phyloP scores from a whole-genome alignment of 2,797 vertebrate genomes.

The Urocyon cinereoargenteus region DNA sequence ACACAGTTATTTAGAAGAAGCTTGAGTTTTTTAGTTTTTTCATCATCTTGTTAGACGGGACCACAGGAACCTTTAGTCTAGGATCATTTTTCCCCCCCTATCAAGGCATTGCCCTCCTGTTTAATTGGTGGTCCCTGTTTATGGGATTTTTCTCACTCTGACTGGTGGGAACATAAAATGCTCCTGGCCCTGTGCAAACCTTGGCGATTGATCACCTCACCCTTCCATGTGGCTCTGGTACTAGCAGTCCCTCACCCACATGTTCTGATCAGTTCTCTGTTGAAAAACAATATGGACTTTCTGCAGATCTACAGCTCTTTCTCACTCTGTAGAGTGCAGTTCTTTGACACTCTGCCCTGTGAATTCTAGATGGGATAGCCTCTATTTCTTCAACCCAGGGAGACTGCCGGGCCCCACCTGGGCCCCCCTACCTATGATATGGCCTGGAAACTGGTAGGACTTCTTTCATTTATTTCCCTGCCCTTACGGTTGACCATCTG shows the following conservation, averaged over 20 bases:
- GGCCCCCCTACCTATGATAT: neutral
- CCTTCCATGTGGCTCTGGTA: neutral
- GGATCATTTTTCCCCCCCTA: neutral
- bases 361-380: neutral
- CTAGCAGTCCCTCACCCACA: neutral
- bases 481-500: neutral
- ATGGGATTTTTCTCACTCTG: neutral
- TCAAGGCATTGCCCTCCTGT: neutral
- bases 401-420: neutral
- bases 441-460: neutral
- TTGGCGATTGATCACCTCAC: neutral
- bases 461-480: neutral
- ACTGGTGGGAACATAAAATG: neutral
- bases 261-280: neutral
- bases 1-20: neutral
- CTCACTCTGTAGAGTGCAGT: neutral
- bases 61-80: neutral
- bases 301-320: neutral
- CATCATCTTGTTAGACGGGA: neutral
- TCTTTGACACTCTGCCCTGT: neutral
- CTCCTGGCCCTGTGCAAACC: neutral
- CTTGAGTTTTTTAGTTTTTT: neutral
- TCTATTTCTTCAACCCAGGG: neutral
- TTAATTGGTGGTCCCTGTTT: neutral
- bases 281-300: neutral